Conservation (phyloP, 2,888 invertebrate species). For the Galeopsomyia nigrocyanea region DNA sequence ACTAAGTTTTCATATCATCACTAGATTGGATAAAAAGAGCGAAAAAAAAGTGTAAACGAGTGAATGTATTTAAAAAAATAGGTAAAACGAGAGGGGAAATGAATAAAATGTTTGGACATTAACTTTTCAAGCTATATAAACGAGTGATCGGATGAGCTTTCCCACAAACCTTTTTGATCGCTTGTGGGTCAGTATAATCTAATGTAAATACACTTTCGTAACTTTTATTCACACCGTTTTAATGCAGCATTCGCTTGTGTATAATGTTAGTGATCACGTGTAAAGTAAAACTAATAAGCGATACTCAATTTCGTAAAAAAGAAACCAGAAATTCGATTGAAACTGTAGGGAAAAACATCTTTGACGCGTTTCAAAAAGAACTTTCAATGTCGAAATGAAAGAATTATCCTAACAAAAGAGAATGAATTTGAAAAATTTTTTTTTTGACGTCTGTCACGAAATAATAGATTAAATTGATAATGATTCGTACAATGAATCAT, state of each 20-base stretch:
- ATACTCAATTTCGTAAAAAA: constrained; percentile 14
- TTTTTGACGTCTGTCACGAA: not conserved
- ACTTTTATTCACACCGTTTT: constrained; percentile 30
- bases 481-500: constrained; percentile 50
- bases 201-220: constrained; percentile 42
- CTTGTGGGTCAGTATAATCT: constrained; percentile 21
- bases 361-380: not conserved
- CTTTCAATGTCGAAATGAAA: not conserved
- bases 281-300: constrained; percentile 35
- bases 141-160: constrained; percentile 21
- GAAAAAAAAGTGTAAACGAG: not conserved
- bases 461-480: constrained; percentile 22
- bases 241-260: constrained; percentile 41
- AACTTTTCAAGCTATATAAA: constrained; percentile 18
- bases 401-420: not conserved
- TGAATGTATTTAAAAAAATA: not conserved
- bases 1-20: constrained; percentile 25
- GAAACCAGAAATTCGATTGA: not conserved
- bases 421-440: not conserved
- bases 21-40: constrained; percentile 14
- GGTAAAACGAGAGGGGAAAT: constrained; percentile 11
- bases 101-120: constrained; percentile 16
- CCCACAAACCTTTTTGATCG: constrained; percentile 29
- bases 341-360: not conserved
- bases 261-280: constrained; percentile 41